Evolutionary conservation across 2,888 invertebrate species (phyloP).

Genomic region (Charanyca ferruginea): DNA sequence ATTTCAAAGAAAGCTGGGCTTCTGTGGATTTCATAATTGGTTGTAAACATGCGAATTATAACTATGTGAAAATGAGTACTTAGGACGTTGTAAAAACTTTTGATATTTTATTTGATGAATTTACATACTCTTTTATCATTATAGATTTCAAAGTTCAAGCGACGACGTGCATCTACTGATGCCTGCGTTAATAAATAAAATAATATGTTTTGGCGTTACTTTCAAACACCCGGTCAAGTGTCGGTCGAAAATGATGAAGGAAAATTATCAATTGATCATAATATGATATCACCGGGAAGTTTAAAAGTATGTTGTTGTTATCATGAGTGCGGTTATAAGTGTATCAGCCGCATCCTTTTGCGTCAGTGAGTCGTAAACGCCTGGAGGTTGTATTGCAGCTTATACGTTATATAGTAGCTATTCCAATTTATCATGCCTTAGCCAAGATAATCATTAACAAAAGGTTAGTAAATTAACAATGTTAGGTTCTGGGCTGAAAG

Average conservation of each 20-base stretch:
- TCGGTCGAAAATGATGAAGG: background rate
- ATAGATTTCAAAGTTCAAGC: background rate
- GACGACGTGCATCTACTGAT: too few species aligned
- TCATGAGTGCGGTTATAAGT: conserved; percentile 12
- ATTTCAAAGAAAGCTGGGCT: conserved; percentile 60
- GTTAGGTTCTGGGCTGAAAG: background rate
- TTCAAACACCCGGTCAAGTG: background rate
- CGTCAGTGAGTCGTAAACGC: conserved; percentile 20
- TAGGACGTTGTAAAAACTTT: conserved; percentile 44
- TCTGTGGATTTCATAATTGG: conserved; percentile 56
- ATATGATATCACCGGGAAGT: too few species aligned
- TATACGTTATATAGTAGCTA: background rate
- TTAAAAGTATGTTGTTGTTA: too few species aligned
- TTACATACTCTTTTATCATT: conserved; percentile 18
- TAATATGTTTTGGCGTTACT: too few species aligned
- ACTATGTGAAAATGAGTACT: conserved; percentile 53
- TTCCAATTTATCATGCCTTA: background rate
- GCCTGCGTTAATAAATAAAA: background rate
- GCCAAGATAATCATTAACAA: too few species aligned
- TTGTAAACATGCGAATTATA: conserved; percentile 60
- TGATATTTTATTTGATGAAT: conserved; percentile 27
- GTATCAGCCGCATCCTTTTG: conserved; percentile 9
- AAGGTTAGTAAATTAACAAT: too few species aligned
- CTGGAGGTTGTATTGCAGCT: conserved; percentile 9
- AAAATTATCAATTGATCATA: too few species aligned